Base-by-base conservation (phyloP, 2,888 invertebrate species). In the Agriopis aurantiaria region DNA sequence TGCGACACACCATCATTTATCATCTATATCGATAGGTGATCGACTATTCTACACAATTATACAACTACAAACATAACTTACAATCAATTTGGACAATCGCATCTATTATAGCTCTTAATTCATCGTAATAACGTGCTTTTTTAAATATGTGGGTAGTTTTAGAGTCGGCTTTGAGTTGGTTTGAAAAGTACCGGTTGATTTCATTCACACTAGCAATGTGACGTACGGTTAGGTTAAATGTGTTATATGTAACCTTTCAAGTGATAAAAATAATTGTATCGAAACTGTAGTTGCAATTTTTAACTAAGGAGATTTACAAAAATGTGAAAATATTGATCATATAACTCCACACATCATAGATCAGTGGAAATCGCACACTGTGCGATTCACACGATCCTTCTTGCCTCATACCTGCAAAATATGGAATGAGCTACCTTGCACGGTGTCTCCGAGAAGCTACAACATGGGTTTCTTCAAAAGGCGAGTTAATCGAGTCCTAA, bases 21-120 rank as follows among this genome's bases (percentile, higher is more conserved):
- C 91, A 90, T 84, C 78, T 72, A 80, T 88, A 90, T 90, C 91
- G 85, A 89, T 84, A 79, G 81, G 85, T 88, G 91, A 91, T 90
- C 90, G 86, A 85, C 87, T 86, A 82, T 83, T 75, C 78, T 78
- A 81, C 82, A 85, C 86, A 88, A 88, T 87, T 86, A 86, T 84
- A 80, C 73, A 75, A 69, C 71, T 56, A 82, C 84, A 73, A 80
- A 78, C 69, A 76, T 79, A 68, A 75, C 68, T 41, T 33, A 53
- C 61, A 62, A 56, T n/a, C 23, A 46, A 11, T 45, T 10, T 45
- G 60, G 46, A 12, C 53, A 0, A 45, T 17, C 45, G 33, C 63
- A 55, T 57, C 48, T 14, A 48, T 51, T 9, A 17, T 65, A 12
- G 12, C 45, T 58, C 70, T 69, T 76, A 75, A 58, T 9, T 0